phyloP scores from a whole-genome alignment of 2,113 vertebrate genomes.

The Hiodon alosoides region DNA sequence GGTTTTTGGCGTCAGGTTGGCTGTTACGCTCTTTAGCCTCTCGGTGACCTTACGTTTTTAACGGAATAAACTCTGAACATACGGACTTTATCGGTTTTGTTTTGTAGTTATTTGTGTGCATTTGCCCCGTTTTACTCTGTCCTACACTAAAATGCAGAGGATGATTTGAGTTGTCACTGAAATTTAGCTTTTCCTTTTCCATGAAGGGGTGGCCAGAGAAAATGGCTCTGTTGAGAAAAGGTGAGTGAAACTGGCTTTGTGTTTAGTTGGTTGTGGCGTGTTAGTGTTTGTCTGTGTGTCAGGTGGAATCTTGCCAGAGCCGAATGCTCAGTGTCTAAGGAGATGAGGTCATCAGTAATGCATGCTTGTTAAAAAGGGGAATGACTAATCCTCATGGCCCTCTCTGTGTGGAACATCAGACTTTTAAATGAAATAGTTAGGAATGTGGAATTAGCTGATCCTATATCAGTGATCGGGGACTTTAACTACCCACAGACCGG shows the following conservation, averaged over 20 bases:
- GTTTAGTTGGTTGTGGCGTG: not conserved
- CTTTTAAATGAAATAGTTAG: not conserved
- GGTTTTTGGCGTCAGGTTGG: too few relatives aligned
- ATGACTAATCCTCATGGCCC: too few relatives aligned
- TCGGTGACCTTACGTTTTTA: too few relatives aligned
- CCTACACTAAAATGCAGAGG: not conserved
- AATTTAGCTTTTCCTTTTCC: constrained; percentile 23
- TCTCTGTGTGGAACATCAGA: not conserved
- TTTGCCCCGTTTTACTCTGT: not conserved
- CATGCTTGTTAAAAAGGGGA: constrained; percentile 4
- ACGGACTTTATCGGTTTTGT: too few relatives aligned
- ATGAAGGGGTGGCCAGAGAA: constrained; percentile 37
- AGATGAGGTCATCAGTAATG: constrained; percentile 38
- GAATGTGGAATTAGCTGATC: not conserved
- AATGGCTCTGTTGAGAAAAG: constrained; percentile 84
- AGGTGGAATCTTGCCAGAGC: constrained; percentile 6
- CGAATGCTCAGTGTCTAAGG: not conserved
- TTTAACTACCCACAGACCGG: too few relatives aligned
- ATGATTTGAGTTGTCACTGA: not conserved
- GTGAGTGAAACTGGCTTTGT: constrained; percentile 58
- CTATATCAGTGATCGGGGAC: too few relatives aligned
- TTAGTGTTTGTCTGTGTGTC: constrained; percentile 8
- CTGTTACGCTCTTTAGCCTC: too few relatives aligned
- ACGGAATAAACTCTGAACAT: too few relatives aligned
- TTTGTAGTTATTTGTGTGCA: too few relatives aligned